Evolutionary conservation across 2,113 vertebrate species (phyloP).

Genomic region (human): DNA sequence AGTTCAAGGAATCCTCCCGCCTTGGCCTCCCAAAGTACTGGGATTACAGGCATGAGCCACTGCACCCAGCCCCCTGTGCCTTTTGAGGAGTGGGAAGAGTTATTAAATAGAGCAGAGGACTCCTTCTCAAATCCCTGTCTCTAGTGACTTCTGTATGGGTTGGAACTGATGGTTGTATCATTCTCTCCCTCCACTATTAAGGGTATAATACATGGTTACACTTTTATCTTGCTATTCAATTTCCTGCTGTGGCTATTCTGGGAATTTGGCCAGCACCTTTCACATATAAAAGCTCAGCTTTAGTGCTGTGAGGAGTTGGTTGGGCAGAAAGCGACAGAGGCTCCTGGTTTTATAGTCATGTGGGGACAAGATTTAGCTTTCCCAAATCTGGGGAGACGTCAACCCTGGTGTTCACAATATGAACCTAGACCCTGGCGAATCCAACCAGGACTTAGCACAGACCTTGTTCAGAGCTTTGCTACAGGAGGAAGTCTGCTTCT

Average conservation of each 20-base stretch:
- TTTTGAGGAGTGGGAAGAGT: not conserved
- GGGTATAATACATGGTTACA: not conserved
- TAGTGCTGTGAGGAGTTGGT: not conserved
- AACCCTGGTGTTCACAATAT: not conserved
- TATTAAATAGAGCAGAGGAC: not conserved
- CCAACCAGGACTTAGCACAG: not conserved
- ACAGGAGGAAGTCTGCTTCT: not conserved
- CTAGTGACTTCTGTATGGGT: not conserved
- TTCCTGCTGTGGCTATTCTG: not conserved
- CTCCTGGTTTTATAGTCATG: not conserved
- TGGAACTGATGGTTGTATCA: not conserved
- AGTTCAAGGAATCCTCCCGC: too few species aligned
- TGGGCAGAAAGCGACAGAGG: not conserved
- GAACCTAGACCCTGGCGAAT: not conserved
- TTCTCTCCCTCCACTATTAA: not conserved
- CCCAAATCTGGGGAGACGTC: not conserved
- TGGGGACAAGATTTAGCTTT: not conserved
- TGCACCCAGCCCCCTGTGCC: not conserved
- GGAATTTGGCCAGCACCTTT: not conserved
- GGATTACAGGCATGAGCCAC: too few species aligned
- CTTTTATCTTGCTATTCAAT: slow-evolving; percentile 2
- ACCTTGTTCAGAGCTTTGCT: not conserved
- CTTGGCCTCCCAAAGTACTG: too few species aligned
- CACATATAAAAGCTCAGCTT: not conserved
- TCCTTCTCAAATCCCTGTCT: not conserved